phyloP scores from a whole-genome alignment of 2,113 vertebrate species.

The Hippocampus mohnikei region DNA sequence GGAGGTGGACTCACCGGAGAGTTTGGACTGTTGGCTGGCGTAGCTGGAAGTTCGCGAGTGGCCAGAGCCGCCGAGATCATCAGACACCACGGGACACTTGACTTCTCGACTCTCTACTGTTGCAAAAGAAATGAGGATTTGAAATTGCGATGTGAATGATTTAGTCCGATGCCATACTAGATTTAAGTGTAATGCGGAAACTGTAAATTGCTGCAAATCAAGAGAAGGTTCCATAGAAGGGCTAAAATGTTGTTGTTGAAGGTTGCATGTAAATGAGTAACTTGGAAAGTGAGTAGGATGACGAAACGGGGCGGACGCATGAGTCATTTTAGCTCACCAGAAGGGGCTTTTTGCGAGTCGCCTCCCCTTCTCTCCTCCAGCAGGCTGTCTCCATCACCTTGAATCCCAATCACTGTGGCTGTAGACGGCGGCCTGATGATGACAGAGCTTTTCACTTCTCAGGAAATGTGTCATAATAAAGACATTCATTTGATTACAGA shows the following conservation, averaged over 20 bases:
- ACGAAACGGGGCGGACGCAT: slow-evolving; percentile 30
- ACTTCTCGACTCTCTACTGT: slow-evolving; percentile 78
- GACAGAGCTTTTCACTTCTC: slow-evolving; percentile 11
- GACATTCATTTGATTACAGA: background rate
- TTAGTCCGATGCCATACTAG: background rate
- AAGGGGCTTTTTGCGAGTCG: slow-evolving; percentile 81
- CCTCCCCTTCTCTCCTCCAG: slow-evolving; percentile 88
- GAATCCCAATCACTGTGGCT: slow-evolving; percentile 83
- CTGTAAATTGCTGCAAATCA: background rate
- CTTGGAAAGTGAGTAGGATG: slow-evolving; percentile 8
- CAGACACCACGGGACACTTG: slow-evolving; percentile 84
- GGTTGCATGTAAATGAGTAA: background rate
- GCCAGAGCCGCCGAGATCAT: slow-evolving; percentile 84
- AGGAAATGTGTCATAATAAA: background rate
- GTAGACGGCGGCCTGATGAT: slow-evolving; percentile 87
- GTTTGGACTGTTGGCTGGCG: slow-evolving; percentile 95
- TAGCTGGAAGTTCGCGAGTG: slow-evolving; percentile 96
- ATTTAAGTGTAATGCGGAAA: too few relatives aligned
- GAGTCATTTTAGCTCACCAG: slow-evolving; percentile 68
- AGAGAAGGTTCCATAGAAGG: background rate
- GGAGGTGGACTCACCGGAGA: slow-evolving; percentile 78
- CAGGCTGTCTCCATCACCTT: slow-evolving; percentile 83
- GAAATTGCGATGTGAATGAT: background rate
- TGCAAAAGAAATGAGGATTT: slow-evolving; percentile 9
- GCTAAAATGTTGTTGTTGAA: background rate